These are phyloP conservation scores for Enteromius trimaculatus DNA, from an alignment of 2,797 vertebrate species.

Conservation along the genomic window DNA sequence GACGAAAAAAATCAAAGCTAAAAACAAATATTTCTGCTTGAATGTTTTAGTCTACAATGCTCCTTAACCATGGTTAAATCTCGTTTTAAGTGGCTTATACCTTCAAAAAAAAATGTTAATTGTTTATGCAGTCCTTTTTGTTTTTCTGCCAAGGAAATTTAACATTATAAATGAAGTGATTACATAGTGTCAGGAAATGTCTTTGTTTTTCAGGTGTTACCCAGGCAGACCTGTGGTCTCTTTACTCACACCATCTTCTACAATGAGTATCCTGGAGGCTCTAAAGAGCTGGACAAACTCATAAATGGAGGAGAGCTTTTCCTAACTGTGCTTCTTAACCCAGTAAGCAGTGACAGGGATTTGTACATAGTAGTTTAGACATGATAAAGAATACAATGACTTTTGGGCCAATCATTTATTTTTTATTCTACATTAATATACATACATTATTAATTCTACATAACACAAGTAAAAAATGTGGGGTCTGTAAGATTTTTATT, in stretches of 20 bases:
- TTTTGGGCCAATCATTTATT: not conserved
- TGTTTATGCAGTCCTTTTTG: not conserved
- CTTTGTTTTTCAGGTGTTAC: slow-evolving; percentile 78
- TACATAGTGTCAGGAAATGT: not conserved
- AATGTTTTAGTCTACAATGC: not conserved
- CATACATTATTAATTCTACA: not conserved
- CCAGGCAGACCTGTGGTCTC: slow-evolving; percentile 87
- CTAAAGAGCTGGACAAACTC: slow-evolving; percentile 87
- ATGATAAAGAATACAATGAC: not conserved
- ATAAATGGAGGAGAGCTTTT: slow-evolving; percentile 89
- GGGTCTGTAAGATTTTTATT: not conserved
- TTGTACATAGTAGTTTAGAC: not conserved
- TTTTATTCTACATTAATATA: no score
- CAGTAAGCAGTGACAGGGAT: slow-evolving; percentile 71
- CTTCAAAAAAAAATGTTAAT: not conserved
- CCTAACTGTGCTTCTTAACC: slow-evolving; percentile 88
- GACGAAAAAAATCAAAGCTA: slow-evolving; percentile 15
- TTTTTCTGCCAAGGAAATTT: not conserved
- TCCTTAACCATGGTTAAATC: not conserved
- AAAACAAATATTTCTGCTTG: not conserved
- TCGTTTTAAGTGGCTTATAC: not conserved
- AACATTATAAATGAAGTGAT: not conserved
- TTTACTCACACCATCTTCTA: slow-evolving; percentile 92
- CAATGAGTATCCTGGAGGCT: slow-evolving; percentile 86
- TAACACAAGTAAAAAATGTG: not conserved